phyloP scores from a whole-genome alignment of 2,113 vertebrate species.

The Ramphastos sulfuratus region DNA sequence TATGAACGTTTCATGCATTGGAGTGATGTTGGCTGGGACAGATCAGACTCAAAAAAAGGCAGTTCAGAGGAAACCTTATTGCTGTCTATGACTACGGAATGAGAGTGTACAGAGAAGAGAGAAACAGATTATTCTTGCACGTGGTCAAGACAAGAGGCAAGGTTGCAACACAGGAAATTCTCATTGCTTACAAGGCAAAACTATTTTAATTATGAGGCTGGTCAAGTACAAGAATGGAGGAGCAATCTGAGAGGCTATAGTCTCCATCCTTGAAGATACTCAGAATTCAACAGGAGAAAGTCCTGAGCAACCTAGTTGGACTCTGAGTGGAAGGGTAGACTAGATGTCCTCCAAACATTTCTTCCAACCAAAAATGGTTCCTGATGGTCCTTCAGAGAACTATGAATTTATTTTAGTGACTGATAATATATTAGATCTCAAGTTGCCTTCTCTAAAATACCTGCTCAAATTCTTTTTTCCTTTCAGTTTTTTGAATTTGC shows the following conservation, averaged over 20 bases:
- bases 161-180: conserved; percentile 7
- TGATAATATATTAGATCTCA: background rate
- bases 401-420: background rate
- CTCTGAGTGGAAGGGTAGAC: background rate
- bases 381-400: background rate
- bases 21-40: background rate
- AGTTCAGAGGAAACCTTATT: background rate
- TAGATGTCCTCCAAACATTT: background rate
- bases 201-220: background rate
- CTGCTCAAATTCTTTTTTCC: background rate
- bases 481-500: background rate
- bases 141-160: background rate
- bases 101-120: background rate
- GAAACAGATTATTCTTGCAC: background rate
- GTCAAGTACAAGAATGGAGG: background rate
- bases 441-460: background rate
- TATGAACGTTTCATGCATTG: background rate
- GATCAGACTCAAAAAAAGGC: background rate
- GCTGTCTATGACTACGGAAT: background rate
- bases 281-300: background rate
- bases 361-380: background rate
- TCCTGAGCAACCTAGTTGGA: background rate
- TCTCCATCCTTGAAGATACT: background rate
- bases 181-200: background rate
- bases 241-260: background rate